Evolutionary conservation across 2,113 vertebrate genomes (phyloP).

Genomic region (Tympanuchus pallidicinctus): DNA sequence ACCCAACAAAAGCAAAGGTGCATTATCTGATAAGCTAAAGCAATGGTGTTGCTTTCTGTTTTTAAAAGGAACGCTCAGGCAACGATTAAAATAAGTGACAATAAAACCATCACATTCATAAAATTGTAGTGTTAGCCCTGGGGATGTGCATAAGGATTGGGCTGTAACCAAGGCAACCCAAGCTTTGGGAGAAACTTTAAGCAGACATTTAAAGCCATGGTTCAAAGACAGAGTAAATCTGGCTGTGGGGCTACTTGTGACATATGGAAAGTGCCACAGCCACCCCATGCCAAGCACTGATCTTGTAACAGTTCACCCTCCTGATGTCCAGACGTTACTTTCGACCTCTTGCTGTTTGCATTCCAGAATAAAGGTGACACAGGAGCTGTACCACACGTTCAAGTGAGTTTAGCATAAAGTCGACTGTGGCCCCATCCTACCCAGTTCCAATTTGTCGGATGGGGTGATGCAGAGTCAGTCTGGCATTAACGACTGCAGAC

Average conservation of each 20-base stretch:
- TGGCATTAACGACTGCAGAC: background rate
- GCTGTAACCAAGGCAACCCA: slow-evolving; percentile 58
- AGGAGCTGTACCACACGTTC: background rate
- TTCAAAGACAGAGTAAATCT: slow-evolving; percentile 26
- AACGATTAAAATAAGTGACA: slow-evolving; percentile 31
- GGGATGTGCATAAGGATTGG: slow-evolving; percentile 27
- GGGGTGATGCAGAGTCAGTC: background rate
- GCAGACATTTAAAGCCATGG: slow-evolving; percentile 31
- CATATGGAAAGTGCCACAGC: background rate
- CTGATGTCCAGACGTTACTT: background rate
- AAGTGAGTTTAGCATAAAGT: background rate
- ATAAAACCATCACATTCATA: slow-evolving; percentile 29
- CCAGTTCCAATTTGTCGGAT: background rate
- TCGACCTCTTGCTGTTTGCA: background rate
- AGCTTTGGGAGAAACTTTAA: slow-evolving; percentile 46
- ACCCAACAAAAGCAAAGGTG: slow-evolving; percentile 2
- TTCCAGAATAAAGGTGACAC: background rate
- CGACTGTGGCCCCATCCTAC: background rate
- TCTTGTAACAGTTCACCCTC: background rate
- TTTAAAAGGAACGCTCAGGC: background rate
- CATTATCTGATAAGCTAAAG: slow-evolving; percentile 4
- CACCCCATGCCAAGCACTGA: background rate
- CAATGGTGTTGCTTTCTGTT: background rate
- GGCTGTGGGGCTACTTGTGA: slow-evolving; percentile 15
- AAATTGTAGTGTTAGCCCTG: slow-evolving; percentile 27